These are phyloP conservation scores for Belonocnema kinseyi DNA, from an alignment of 1,140 invertebrate species.

Conservation along the genomic window DNA sequence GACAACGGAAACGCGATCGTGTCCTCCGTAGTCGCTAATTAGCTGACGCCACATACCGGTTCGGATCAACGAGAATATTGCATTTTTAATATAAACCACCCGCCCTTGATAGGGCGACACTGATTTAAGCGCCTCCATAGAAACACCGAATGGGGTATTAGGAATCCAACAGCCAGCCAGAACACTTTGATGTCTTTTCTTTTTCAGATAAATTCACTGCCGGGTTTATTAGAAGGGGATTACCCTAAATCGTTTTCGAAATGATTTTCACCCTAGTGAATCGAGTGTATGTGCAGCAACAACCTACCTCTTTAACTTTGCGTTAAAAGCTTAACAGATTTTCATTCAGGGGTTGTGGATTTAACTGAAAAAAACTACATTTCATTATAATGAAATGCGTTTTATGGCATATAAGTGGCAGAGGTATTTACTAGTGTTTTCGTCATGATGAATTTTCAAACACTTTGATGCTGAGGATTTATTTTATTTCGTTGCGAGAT, in stretches of 20 bases:
- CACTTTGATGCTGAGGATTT: no score
- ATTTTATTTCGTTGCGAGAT: no score
- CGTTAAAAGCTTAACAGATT: no score
- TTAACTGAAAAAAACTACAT: no score
- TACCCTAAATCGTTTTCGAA: slow-evolving; percentile 13
- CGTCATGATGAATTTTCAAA: no score
- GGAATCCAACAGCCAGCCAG: slow-evolving; percentile 41
- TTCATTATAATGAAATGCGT: no score
- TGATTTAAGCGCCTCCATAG: slow-evolving; percentile 52
- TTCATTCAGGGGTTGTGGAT: no score
- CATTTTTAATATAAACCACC: slow-evolving; percentile 71
- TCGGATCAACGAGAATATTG: slow-evolving; percentile 72
- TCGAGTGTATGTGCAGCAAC: slow-evolving; percentile 23
- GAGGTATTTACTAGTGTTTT: no score
- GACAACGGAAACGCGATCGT: slow-evolving; percentile 62
- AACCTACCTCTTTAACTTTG: neutral
- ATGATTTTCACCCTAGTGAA: slow-evolving; percentile 8
- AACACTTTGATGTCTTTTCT: slow-evolving; percentile 60
- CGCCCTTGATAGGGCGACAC: slow-evolving; percentile 44
- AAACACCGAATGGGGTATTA: slow-evolving; percentile 19
- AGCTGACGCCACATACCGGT: slow-evolving; percentile 67
- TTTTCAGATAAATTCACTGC: slow-evolving; percentile 9
- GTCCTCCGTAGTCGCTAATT: slow-evolving; percentile 68
- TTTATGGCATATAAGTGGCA: no score
- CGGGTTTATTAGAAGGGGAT: slow-evolving; percentile 20